These are phyloP conservation scores for Loris lydekkerianus DNA, from an alignment of 2,797 vertebrate genomes.

Conservation along the genomic window DNA sequence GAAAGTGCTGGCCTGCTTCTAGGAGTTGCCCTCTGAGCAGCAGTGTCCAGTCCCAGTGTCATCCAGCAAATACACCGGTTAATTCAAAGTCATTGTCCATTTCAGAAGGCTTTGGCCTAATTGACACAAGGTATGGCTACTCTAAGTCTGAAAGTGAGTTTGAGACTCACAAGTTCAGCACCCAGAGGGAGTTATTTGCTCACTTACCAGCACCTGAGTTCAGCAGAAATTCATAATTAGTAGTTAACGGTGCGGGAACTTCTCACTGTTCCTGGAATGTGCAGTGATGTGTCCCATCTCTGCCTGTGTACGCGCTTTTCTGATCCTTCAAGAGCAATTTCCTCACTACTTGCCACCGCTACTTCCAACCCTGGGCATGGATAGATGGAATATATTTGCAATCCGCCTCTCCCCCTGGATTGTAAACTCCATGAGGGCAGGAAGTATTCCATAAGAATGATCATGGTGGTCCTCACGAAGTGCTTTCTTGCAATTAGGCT, in stretches of 20 bases:
- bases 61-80: not conserved
- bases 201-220: not conserved
- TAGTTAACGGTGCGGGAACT: not conserved
- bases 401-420: not conserved
- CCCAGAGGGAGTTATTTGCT: constrained; percentile 44
- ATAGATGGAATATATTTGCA: not conserved
- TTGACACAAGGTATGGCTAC: not conserved
- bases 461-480: not conserved
- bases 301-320: not conserved
- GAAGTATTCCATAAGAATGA: not conserved
- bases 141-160: constrained; percentile 42
- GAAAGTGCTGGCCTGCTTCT: not conserved
- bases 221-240: constrained; percentile 41
- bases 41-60: not conserved
- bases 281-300: not conserved
- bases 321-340: constrained; percentile 42
- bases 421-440: not conserved
- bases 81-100: not conserved
- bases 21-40: not conserved
- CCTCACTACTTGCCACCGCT: not conserved
- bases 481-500: not conserved
- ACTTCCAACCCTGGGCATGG: not conserved
- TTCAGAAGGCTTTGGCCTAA: not conserved
- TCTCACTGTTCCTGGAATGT: not conserved
- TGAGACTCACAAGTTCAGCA: not conserved